phyloP scores from a whole-genome alignment of 2,888 invertebrate species.

The Aromia moschata region DNA sequence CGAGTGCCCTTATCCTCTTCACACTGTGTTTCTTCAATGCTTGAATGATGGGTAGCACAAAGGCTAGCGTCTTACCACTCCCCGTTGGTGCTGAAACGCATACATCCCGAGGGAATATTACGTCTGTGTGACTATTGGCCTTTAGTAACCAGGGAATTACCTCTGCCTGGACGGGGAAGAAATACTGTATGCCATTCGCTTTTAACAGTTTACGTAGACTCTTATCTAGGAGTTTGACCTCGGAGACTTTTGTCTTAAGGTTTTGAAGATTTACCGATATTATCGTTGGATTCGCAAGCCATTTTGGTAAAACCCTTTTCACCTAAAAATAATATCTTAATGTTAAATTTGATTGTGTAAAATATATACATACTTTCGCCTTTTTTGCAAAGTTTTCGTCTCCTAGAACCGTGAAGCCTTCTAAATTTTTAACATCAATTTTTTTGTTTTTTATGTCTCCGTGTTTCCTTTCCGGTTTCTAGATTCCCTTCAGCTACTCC shows the following conservation, averaged over 20 bases:
- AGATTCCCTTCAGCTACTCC: constrained; percentile 29
- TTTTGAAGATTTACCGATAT: constrained; percentile 78
- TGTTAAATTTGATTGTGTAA: constrained; percentile 14
- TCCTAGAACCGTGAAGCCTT: constrained; percentile 76
- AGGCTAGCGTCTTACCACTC: constrained; percentile 96
- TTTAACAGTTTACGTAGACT: constrained; percentile 71
- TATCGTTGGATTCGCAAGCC: constrained; percentile 83
- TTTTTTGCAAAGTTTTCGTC: constrained; percentile 69
- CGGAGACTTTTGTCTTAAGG: constrained; percentile 65
- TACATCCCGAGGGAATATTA: constrained; percentile 84
- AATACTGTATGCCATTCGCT: constrained; percentile 75
- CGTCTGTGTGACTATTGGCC: constrained; percentile 68
- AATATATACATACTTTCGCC: constrained; percentile 60
- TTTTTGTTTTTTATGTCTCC: constrained; percentile 42
- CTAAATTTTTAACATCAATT: constrained; percentile 51
- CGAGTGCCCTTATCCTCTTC: constrained; percentile 77
- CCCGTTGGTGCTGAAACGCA: constrained; percentile 98
- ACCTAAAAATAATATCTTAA: constrained; percentile 67
- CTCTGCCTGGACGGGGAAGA: constrained; percentile 87
- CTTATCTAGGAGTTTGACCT: constrained; percentile 71
- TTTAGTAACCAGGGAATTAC: constrained; percentile 81
- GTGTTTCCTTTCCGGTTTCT: constrained; percentile 6
- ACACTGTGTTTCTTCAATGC: constrained; percentile 58
- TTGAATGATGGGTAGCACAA: constrained; percentile 91
- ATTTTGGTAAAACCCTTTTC: constrained; percentile 82